Conservation (phyloP, 2,113 vertebrate species). For the Axis porcinus region DNA sequence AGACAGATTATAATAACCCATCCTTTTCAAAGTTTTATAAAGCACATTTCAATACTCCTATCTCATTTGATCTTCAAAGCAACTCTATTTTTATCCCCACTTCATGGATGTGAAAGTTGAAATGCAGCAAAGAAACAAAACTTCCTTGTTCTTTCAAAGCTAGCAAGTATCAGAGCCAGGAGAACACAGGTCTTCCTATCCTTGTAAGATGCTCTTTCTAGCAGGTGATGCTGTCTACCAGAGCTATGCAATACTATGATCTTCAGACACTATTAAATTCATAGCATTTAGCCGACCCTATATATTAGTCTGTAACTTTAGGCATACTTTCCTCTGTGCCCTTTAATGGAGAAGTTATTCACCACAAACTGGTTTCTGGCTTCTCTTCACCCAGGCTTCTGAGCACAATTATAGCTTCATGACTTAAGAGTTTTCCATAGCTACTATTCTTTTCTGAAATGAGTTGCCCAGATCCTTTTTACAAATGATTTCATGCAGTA, state of each 20-base stretch:
- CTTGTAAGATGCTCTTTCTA: not conserved
- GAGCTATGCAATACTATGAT: not conserved
- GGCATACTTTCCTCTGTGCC: not conserved
- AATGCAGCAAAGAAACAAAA: slow-evolving; percentile 6
- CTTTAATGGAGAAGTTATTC: not conserved
- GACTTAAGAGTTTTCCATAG: not conserved
- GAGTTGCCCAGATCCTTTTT: slow-evolving; percentile 27
- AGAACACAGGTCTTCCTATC: not conserved
- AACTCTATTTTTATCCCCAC: not conserved
- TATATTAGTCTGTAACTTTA: not conserved
- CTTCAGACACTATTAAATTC: not conserved
- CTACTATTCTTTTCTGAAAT: slow-evolving; percentile 15
- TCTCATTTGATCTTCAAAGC: slow-evolving; percentile 36
- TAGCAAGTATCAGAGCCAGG: not conserved
- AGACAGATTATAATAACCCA: not conserved
- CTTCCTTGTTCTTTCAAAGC: not conserved
- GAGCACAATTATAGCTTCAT: slow-evolving; percentile 5
- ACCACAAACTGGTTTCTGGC: not conserved
- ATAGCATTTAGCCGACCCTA: not conserved
- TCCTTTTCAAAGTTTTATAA: slow-evolving; percentile 32
- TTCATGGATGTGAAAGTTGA: slow-evolving; percentile 8
- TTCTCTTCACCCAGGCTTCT: not conserved
- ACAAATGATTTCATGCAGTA: not conserved
- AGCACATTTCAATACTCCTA: not conserved
- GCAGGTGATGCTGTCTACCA: not conserved